Percentiles rank a stretch among this genome's conserved stretches.
Evolutionary conservation across 2,888 invertebrate species (phyloP).

Genomic region (Parascotia fuliginaria): DNA sequence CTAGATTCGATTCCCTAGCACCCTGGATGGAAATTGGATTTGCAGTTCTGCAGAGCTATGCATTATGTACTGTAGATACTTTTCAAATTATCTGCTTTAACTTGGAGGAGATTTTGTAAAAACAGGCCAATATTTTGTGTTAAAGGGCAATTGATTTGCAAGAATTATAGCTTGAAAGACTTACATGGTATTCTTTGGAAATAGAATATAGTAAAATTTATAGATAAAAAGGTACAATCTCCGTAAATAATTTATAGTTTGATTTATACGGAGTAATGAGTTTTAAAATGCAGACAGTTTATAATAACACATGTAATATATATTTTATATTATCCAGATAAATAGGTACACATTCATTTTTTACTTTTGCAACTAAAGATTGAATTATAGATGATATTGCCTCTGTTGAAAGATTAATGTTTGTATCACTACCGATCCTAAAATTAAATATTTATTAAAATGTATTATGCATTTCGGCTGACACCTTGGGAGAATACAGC

Average conservation of each 20-base stretch:
- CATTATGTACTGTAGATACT: slow-evolving; percentile 67
- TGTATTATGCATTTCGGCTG: background rate
- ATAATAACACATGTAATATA: no score
- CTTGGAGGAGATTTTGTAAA: slow-evolving; percentile 28
- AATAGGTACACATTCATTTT: no score
- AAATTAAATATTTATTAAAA: background rate
- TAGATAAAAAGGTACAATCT: no score
- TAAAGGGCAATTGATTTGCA: no score
- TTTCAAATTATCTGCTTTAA: slow-evolving; percentile 59
- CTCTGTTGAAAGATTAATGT: background rate
- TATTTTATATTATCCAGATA: no score
- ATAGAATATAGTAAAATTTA: no score
- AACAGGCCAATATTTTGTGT: slow-evolving; percentile 24
- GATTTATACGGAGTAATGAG: no score
- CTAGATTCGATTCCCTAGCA: slow-evolving; percentile 72
- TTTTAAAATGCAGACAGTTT: no score
- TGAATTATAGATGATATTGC: background rate
- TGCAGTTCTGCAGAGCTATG: slow-evolving; percentile 72
- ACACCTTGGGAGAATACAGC: slow-evolving; percentile 17
- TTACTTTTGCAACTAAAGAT: no score
- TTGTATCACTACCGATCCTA: background rate
- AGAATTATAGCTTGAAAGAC: no score
- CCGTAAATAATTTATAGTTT: no score
- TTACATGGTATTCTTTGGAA: no score
- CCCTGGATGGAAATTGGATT: slow-evolving; percentile 78